phyloP scores from a whole-genome alignment of 2,797 vertebrate genomes.

The Holocentrus rufus region DNA sequence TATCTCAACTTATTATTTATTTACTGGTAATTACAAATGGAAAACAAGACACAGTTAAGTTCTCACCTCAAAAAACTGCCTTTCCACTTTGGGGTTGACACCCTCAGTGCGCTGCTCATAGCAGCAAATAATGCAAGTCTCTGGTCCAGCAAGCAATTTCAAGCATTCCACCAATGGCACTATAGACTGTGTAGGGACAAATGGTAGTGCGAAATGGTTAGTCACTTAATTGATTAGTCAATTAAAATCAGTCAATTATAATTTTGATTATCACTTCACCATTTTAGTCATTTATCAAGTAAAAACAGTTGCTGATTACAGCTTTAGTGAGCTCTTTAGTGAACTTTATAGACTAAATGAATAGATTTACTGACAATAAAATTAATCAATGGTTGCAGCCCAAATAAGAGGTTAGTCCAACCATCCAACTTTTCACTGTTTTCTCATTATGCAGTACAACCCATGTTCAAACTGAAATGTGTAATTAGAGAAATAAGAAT shows the following conservation, averaged over 20 bases:
- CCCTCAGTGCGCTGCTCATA: constrained; percentile 96
- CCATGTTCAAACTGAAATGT: neutral
- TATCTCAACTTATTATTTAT: neutral
- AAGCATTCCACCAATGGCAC: constrained; percentile 91
- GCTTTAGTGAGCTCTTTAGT: too few species aligned
- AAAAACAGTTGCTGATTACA: too few species aligned
- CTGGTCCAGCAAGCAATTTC: constrained; percentile 86
- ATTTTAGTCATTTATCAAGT: too few species aligned
- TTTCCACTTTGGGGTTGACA: constrained; percentile 93
- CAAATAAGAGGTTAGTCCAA: too few species aligned
- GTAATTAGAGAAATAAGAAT: neutral
- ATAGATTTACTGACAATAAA: too few species aligned
- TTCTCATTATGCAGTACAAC: neutral
- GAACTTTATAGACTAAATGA: too few species aligned
- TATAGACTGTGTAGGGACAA: constrained; percentile 83
- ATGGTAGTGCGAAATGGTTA: too few species aligned
- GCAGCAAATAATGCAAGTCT: constrained; percentile 93
- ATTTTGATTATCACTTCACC: too few species aligned
- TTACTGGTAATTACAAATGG: neutral
- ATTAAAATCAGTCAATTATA: too few species aligned
- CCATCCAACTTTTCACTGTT: neutral
- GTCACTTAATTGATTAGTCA: too few species aligned
- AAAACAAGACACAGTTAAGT: neutral
- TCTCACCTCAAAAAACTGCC: constrained; percentile 91
- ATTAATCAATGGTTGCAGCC: too few species aligned